Evolutionary conservation across 2,113 vertebrate genomes (phyloP).

Genomic region (Callionymus lyra): DNA sequence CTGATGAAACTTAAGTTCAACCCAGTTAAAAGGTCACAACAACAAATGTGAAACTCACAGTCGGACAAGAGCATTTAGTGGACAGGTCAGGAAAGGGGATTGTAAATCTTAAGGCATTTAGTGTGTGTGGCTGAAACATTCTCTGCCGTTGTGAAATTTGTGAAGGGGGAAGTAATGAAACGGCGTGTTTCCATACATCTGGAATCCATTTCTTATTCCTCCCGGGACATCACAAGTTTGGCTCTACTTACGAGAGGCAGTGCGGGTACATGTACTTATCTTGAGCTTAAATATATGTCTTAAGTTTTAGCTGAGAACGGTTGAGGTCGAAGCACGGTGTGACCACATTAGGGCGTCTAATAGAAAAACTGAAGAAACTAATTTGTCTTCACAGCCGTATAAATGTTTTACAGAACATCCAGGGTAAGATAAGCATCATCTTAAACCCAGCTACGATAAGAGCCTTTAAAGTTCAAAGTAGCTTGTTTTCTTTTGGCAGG

Average conservation of each 20-base stretch:
- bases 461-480: no score
- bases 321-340: no score
- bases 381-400: no score
- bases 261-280: conserved; percentile 6
- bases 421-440: no score
- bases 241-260: conserved; percentile 20
- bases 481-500: no score
- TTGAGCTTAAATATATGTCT: no score
- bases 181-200: conserved; percentile 45
- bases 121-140: conserved; percentile 35
- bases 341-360: no score
- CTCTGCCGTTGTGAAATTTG: conserved; percentile 11
- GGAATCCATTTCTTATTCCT: conserved; percentile 44
- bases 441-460: no score
- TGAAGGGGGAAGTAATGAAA: conserved; percentile 28
- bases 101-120: conserved; percentile 23
- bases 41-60: conserved; percentile 14
- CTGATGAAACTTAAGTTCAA: background rate
- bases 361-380: no score
- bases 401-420: no score
- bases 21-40: conserved; percentile 3
- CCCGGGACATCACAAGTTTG: conserved; percentile 37
- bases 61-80: conserved; percentile 14
- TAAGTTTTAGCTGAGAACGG: no score
- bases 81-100: conserved; percentile 23